These are phyloP conservation scores for Lycocerus yunnanus DNA, from an alignment of 2,888 invertebrate species.

Conservation along the genomic window DNA sequence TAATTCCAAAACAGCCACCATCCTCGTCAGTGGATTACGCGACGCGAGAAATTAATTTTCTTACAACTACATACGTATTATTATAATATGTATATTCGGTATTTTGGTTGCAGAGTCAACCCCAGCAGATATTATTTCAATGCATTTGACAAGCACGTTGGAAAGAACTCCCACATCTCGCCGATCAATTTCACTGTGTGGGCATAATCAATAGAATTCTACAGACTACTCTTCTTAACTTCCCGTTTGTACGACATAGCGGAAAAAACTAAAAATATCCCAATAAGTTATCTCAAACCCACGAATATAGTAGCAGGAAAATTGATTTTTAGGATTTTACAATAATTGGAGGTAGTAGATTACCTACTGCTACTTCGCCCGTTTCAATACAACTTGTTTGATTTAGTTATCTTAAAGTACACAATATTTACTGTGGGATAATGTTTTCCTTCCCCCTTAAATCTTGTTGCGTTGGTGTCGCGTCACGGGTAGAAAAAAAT, in stretches of 20 bases:
- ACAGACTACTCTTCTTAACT: neutral
- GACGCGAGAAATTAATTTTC: neutral
- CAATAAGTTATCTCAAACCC: neutral
- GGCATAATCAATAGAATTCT: neutral
- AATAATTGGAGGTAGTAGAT: neutral
- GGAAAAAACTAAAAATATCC: neutral
- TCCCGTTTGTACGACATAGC: neutral
- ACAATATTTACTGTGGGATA: neutral
- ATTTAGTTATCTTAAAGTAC: neutral
- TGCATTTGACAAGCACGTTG: neutral
- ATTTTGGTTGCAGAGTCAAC: no score
- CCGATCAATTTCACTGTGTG: neutral
- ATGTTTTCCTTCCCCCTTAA: no score
- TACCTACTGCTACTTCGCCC: neutral
- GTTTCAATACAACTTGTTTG: neutral
- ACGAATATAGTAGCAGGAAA: neutral
- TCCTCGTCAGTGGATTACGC: neutral
- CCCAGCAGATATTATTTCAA: neutral
- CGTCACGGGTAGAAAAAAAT: no score
- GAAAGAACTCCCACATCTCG: neutral
- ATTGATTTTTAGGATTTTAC: no score
- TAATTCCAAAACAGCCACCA: neutral
- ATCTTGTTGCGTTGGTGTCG: no score
- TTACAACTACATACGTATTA: no score
- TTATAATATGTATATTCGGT: no score